Conservation (phyloP, 2,113 vertebrate genomes). For the Melospiza melodia region DNA sequence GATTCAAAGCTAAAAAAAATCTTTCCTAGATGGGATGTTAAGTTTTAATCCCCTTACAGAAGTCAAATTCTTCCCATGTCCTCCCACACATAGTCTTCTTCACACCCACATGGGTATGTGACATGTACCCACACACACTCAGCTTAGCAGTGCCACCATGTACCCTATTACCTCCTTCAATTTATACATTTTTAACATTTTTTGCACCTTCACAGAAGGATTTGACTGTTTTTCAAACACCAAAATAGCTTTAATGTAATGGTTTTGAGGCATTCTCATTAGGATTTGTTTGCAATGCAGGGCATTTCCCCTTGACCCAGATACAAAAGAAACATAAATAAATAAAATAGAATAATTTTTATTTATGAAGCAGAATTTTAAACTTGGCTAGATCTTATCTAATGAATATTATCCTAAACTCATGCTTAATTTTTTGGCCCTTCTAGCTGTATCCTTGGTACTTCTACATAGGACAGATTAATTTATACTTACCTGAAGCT, state of each 20-base stretch:
- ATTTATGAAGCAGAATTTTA: neutral
- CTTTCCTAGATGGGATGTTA: neutral
- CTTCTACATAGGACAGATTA: neutral
- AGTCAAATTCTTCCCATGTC: neutral
- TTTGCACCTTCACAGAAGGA: conserved; percentile 17
- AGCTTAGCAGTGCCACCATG: neutral
- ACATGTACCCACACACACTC: neutral
- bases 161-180: neutral
- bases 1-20: neutral
- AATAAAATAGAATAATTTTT: neutral
- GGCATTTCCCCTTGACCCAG: neutral
- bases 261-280: neutral
- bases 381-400: neutral
- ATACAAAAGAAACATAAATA: neutral
- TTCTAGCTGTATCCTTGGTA: neutral
- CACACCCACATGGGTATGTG: neutral
- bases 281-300: neutral
- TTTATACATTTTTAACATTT: conserved; percentile 24
- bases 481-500: neutral
- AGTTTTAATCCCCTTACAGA: neutral
- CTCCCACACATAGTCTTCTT: neutral
- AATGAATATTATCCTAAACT: neutral
- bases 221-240: neutral
- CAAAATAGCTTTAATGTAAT: neutral
- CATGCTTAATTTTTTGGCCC: neutral